Evolutionary conservation across 2,888 invertebrate species (phyloP).

Genomic region (Andrena camellia): DNA sequence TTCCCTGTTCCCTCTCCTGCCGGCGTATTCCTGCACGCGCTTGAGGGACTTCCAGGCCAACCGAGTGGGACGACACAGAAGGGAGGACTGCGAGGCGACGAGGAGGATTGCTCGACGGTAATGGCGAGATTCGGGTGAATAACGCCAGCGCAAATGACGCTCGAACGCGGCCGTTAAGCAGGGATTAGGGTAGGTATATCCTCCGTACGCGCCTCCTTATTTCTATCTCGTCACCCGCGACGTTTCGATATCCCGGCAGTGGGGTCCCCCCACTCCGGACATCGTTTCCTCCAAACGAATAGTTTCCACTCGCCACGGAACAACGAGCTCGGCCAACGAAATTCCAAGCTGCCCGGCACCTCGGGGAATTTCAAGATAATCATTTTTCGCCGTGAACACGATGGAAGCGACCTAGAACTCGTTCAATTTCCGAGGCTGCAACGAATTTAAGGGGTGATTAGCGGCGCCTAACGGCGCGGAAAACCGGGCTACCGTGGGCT

Average conservation of each 20-base stretch:
- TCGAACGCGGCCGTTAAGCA: conserved; percentile 25
- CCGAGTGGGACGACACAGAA: conserved; percentile 7
- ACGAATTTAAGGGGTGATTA: conserved; percentile 70
- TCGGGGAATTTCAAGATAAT: conserved; percentile 39
- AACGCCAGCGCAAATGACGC: conserved; percentile 27
- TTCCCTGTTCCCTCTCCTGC: conserved; percentile 5
- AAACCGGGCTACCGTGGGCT: conserved; percentile 46
- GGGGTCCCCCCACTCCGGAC: neutral
- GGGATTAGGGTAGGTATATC: conserved; percentile 18
- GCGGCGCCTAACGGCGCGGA: conserved; percentile 55
- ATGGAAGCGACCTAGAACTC: conserved; percentile 31
- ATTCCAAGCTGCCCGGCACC: neutral
- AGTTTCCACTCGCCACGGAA: neutral
- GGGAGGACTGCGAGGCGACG: neutral
- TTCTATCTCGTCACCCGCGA: neutral
- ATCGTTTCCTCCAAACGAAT: neutral
- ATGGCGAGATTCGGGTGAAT: conserved; percentile 23
- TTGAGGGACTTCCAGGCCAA: conserved; percentile 34
- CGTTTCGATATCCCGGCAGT: no score
- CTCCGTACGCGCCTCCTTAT: neutral
- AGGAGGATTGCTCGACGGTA: neutral
- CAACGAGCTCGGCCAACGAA: conserved; percentile 4
- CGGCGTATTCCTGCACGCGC: conserved; percentile 32
- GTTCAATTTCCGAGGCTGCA: conserved; percentile 57
- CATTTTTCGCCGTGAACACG: conserved; percentile 47